phyloP scores from a whole-genome alignment of 2,797 vertebrate species.

The Chaetodon trifasciatus region DNA sequence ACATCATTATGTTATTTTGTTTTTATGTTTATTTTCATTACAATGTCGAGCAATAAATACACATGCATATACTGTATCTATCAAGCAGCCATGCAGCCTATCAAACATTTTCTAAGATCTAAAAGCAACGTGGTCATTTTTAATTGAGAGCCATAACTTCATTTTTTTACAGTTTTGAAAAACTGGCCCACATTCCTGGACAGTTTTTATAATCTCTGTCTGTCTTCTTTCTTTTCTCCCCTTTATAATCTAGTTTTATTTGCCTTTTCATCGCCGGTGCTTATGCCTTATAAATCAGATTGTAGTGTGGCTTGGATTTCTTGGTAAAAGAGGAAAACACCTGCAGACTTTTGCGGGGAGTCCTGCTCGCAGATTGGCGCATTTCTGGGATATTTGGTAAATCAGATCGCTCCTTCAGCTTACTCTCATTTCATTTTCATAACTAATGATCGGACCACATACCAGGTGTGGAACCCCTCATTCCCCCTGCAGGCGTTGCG shows the following conservation, averaged over 20 bases:
- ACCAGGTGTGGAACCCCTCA: not conserved
- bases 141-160: conserved; percentile 11
- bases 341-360: not conserved
- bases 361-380: not conserved
- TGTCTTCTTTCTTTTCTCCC: not conserved
- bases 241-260: not conserved
- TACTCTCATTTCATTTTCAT: not conserved
- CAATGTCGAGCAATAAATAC: conserved; percentile 44
- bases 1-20: conserved; percentile 45
- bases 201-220: conserved; percentile 18
- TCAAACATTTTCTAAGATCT: conserved; percentile 17
- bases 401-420: not conserved
- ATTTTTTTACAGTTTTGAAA: conserved; percentile 9
- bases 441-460: conserved; percentile 16
- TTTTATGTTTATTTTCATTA: conserved; percentile 34
- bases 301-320: not conserved
- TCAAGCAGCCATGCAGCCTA: conserved; percentile 30
- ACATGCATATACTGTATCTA: conserved; percentile 35
- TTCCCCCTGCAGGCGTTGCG: conserved; percentile 10
- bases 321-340: not conserved
- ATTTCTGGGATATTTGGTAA: not conserved
- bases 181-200: conserved; percentile 17
- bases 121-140: conserved; percentile 29
- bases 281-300: not conserved
- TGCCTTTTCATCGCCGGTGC: not conserved